Evolutionary conservation across 2,113 vertebrate species (phyloP).

Genomic region (Smithornis capensis): DNA sequence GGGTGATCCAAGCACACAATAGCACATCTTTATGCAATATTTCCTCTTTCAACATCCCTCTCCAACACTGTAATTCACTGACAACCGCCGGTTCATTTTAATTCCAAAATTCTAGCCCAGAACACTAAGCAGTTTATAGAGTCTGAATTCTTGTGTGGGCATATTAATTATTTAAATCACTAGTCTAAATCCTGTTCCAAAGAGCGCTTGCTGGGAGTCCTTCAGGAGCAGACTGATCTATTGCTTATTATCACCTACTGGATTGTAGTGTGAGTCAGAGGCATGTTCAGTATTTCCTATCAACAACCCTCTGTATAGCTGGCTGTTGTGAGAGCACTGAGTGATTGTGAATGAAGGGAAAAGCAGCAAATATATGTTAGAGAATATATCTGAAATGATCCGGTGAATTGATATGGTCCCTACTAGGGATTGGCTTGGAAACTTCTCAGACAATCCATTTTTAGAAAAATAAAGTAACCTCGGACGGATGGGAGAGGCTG

Average conservation of each 20-base stretch:
- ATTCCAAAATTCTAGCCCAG: not conserved
- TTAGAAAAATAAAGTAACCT: not conserved
- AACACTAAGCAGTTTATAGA: not conserved
- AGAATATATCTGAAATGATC: not conserved
- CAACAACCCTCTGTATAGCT: not conserved
- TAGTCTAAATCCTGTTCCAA: not conserved
- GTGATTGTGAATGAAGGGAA: not conserved
- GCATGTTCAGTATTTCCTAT: not conserved
- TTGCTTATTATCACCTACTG: not conserved
- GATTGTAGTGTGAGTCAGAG: not conserved
- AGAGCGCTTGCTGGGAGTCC: not conserved
- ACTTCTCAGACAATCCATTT: not conserved
- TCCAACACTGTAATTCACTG: constrained; percentile 35
- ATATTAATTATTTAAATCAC: constrained; percentile 30
- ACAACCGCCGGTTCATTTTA: not conserved
- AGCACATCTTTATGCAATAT: constrained; percentile 52
- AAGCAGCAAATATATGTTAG: not conserved
- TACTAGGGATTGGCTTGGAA: not conserved
- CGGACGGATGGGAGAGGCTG: not conserved
- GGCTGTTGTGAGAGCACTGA: not conserved
- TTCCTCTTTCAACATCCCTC: constrained; percentile 47
- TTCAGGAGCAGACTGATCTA: not conserved
- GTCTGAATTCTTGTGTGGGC: constrained; percentile 1
- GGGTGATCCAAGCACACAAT: constrained; percentile 40
- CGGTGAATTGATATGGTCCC: not conserved